Percentiles rank a stretch among this genome's conserved stretches.
phyloP scores from a whole-genome alignment of 2,888 invertebrate genomes.

The Drosophila helvetica region DNA sequence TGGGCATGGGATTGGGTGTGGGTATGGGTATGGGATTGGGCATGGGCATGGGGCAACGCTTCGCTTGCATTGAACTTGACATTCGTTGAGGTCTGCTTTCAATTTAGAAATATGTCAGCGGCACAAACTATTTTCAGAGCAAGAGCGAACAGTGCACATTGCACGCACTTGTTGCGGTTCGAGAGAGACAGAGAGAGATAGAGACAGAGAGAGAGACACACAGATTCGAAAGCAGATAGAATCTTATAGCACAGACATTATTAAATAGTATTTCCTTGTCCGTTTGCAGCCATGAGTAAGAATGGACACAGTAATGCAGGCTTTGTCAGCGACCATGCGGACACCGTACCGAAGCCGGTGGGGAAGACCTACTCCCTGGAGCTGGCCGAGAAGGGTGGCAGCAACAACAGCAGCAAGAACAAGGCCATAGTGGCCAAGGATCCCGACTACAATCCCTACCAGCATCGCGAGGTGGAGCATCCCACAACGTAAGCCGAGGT shows the following conservation, averaged over 20 bases:
- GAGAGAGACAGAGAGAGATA: constrained; percentile 22
- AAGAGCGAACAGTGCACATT: constrained; percentile 25
- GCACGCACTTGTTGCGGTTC: constrained; percentile 46
- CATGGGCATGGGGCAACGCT: constrained; percentile 43
- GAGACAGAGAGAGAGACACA: constrained; percentile 7
- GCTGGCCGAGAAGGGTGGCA: constrained; percentile 80
- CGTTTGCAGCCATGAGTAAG: constrained; percentile 76
- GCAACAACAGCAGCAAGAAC: constrained; percentile 48
- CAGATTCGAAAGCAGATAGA: background rate
- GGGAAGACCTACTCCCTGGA: constrained; percentile 79
- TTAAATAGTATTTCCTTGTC: constrained; percentile 3
- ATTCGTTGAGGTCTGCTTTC: constrained; percentile 63
- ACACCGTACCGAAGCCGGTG: constrained; percentile 64
- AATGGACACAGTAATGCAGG: constrained; percentile 83
- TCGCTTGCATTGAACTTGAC: constrained; percentile 79
- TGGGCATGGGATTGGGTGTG: constrained; percentile 16
- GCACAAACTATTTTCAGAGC: constrained; percentile 60
- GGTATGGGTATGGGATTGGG: constrained; percentile 40
- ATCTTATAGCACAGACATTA: background rate
- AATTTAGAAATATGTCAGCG: constrained; percentile 69
- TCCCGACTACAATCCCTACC: constrained; percentile 88
- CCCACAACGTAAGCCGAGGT: constrained; percentile 88
- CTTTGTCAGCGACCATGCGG: constrained; percentile 81
- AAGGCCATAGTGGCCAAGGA: constrained; percentile 66
- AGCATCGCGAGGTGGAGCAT: constrained; percentile 87